phyloP scores from a whole-genome alignment of 2,797 vertebrate genomes.

The Adelosebastes latens region DNA sequence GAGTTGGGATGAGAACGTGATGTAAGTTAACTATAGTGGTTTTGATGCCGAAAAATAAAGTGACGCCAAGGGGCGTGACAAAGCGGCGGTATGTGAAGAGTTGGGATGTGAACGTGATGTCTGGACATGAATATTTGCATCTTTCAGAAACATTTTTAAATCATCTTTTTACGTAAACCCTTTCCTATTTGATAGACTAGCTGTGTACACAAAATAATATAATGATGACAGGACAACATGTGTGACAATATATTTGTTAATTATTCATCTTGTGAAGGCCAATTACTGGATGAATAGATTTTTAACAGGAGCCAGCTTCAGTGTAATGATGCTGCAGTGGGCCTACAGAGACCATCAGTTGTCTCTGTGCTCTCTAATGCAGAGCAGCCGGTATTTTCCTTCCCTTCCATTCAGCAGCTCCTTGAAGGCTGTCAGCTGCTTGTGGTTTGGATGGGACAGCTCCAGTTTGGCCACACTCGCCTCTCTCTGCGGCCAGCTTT shows the following conservation, averaged over 20 bases:
- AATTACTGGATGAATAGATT: constrained; percentile 23
- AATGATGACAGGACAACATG: not conserved
- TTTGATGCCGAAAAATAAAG: too few species aligned
- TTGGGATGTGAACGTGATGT: too few species aligned
- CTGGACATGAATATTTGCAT: not conserved
- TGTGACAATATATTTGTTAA: constrained; percentile 12
- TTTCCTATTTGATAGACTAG: not conserved
- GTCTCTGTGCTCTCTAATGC: constrained; percentile 37
- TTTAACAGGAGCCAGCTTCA: constrained; percentile 27
- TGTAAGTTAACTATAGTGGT: too few species aligned
- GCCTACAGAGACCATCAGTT: constrained; percentile 23
- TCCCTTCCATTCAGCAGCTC: constrained; percentile 45
- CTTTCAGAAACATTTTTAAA: not conserved
- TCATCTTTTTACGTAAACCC: too few species aligned
- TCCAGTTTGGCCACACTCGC: constrained; percentile 69
- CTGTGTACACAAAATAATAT: not conserved
- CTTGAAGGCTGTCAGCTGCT: constrained; percentile 50
- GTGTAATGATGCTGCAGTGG: constrained; percentile 10
- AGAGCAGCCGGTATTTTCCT: constrained; percentile 30
- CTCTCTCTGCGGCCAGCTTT: constrained; percentile 73
- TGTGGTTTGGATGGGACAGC: constrained; percentile 69
- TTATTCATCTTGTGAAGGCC: constrained; percentile 1
- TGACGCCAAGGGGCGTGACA: too few species aligned
- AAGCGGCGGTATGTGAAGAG: too few species aligned
- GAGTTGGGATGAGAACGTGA: too few species aligned